Evolutionary conservation across 2,888 invertebrate genomes (phyloP), one percentile per base, ranked within the genome.

Genomic region (Venustoraphidia nigricollis): DNA sequence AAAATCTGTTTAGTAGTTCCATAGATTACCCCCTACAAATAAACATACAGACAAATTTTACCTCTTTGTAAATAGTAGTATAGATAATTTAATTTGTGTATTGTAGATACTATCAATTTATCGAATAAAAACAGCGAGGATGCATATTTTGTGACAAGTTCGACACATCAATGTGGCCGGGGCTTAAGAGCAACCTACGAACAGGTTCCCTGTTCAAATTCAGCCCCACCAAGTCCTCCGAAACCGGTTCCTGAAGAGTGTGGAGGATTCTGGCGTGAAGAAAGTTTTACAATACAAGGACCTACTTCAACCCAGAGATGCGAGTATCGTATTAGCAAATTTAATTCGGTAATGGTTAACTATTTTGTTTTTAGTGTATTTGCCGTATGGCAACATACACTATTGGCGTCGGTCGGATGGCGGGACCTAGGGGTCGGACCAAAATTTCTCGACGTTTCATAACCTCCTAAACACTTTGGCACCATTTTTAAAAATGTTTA

Each of bases 151-250:
- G 58, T 62, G 34, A 62, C 67, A 1, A 51, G 54, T 35, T 46
- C 46, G 10, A 17, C 41, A 1, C 58, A 55, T 40, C 61, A 60
- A 37, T 64, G 65, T 52, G 65, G 66, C 41, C 61, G 66, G 52
- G 72, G 71, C 39, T 71, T 71, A 55, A 63, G 58, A 39, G 65
- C 62, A 17, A 58, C 59, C 36, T 72, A 66, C 52, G 62, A 66
- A 50, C 69, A 70, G 55, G 59, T 65, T 54, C 60, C 61, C 2
- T 67, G 67, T 53, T 42, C 49, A 48, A 3, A 44, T 14, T 36
- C 55, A 54, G 37, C 47, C 38, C 57, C 47, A 48, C 50, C 51
- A 46, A 27, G 34, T 44, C 44, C 44, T 35, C 13, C 36, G 8
- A 41, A 41, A 40, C 48, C 41, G 36, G 37, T 44, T 36, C 9